Evolutionary conservation across 2,113 vertebrate species (phyloP), one percentile per base, ranked within the genome.

Genomic region (Epinephelus cyanopodus): DNA sequence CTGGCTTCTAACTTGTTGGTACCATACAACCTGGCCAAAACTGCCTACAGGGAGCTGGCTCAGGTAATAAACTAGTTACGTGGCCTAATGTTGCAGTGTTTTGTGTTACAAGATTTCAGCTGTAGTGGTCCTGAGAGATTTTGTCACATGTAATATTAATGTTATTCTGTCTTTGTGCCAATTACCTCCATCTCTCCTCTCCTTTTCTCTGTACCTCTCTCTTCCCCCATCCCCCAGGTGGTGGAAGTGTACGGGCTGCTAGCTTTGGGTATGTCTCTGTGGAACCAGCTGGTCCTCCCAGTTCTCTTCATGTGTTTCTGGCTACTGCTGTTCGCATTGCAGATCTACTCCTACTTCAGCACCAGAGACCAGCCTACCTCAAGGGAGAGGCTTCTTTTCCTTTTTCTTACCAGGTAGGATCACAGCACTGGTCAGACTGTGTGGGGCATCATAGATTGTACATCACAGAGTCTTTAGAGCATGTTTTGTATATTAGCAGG

Each of bases 221-320:
- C 60, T 14, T 10, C 48, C 15, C 64, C 42, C 70, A 3, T 84
- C 81, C 18, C 82, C 11, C 92, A 99, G 98, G 98, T 99, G 79
- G 98, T 99, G 81, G 98, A 99, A 79, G 98, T 99, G 3, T 99
- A 99, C 8, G 98, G 98, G 15, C 96, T 99, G 76, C 94, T 99
- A 39, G 98, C 98, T 19, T 87, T 99, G 92, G 98, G 98, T 14
- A 99, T 99, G 98, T 99, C 98, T 82, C 92, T 99, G 48, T 99
- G 98, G 98, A 99, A 99, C 94, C 98, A 99, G 90, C 96, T 99
- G 83, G 98, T 99, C 0, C 96, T 99, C 83, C 98, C 98, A 0
- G 97, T 99, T 72, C 97, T 99, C 47, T 99, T 99, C 91, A 99
- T 99, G 98, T 97, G 98, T 84, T 99, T 99, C 87, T 99, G 98